A percentile compares a stretch with the other conserved stretches of the same genome.
These are phyloP conservation scores for Theretra japonica DNA, from an alignment of 2,888 invertebrate genomes.

Conservation along the genomic window DNA sequence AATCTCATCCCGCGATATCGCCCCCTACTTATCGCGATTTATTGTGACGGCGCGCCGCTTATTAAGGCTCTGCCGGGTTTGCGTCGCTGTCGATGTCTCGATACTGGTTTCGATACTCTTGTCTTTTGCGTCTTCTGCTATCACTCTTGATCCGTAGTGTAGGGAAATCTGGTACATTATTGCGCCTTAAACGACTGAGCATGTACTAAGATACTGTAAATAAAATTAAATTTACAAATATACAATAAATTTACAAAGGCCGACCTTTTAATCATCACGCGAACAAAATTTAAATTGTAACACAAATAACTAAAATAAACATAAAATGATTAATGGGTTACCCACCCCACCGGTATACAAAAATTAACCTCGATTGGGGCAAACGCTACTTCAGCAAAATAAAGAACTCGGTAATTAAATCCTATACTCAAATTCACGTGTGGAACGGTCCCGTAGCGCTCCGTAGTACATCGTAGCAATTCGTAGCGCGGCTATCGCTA, in stretches of 20 bases:
- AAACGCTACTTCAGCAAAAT: neutral
- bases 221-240: too few relatives aligned
- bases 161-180: too few relatives aligned
- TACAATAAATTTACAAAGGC: too few relatives aligned
- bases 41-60: neutral
- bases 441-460: neutral
- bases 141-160: too few relatives aligned
- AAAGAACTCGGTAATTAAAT: conserved; percentile 2
- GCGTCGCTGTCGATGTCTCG: too few relatives aligned
- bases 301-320: too few relatives aligned
- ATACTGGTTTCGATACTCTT: neutral
- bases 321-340: neutral
- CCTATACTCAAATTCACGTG: neutral
- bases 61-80: conserved; percentile 1
- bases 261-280: too few relatives aligned
- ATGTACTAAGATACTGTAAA: too few relatives aligned
- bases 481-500: conserved; percentile 24
- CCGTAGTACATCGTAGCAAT: neutral
- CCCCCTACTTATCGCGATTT: neutral
- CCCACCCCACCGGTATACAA: neutral
- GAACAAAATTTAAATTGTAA: too few relatives aligned
- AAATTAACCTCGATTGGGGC: neutral
- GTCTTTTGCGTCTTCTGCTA: neutral
- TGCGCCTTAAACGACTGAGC: too few relatives aligned
- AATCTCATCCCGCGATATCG: conserved; percentile 2